Percentiles rank a stretch among this genome's conserved stretches.
These are phyloP conservation scores for Crocuta crocuta DNA, from an alignment of 2,113 vertebrate species.

Conservation along the genomic window DNA sequence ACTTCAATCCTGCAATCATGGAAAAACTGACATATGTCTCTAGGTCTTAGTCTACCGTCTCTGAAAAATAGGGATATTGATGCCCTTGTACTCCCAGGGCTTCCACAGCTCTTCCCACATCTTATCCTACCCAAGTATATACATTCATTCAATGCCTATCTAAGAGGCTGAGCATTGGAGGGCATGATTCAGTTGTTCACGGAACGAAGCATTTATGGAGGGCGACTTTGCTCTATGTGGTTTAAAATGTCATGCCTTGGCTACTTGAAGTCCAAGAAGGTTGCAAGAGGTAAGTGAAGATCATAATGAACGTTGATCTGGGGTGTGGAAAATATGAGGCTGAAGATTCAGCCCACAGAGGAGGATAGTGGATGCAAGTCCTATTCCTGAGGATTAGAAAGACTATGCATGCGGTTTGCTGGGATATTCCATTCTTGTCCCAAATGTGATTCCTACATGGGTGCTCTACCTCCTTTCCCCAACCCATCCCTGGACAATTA, in stretches of 20 bases:
- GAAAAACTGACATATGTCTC: not conserved
- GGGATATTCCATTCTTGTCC: not conserved
- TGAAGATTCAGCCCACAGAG: not conserved
- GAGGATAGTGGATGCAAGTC: rapidly evolving
- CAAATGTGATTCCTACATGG: not conserved
- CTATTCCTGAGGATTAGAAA: not conserved
- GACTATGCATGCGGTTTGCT: rapidly evolving
- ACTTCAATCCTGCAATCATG: not conserved
- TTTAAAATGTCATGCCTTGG: not conserved
- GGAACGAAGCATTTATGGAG: not conserved
- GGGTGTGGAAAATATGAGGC: not conserved
- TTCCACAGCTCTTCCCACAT: not conserved
- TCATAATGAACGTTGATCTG: not conserved
- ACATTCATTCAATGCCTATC: not conserved
- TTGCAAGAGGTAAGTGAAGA: not conserved
- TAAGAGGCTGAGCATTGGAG: not conserved
- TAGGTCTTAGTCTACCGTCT: not conserved
- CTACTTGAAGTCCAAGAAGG: not conserved
- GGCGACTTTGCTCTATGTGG: not conserved
- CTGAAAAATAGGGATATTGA: not conserved
- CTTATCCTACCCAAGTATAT: not conserved
- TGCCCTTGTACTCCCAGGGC: rapidly evolving
- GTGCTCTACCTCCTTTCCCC: not conserved
- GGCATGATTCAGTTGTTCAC: not conserved
- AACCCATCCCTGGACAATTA: not conserved